Percentiles rank a stretch among this genome's conserved stretches.
phyloP scores from a whole-genome alignment of 2,113 vertebrate genomes.

The Mirza zaza region DNA sequence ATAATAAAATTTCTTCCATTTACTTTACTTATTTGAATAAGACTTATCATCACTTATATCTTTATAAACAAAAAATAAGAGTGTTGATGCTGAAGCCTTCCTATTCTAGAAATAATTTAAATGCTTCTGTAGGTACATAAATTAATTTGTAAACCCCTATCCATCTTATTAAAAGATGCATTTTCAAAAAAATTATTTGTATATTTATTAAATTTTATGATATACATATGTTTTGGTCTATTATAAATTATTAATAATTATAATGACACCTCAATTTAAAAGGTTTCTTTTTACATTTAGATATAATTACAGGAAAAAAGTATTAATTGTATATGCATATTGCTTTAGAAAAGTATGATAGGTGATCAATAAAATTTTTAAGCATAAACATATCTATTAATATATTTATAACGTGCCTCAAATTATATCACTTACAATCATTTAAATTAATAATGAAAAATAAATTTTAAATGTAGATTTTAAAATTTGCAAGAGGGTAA shows the following conservation, averaged over 20 bases:
- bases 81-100: background rate
- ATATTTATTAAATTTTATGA: background rate
- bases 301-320: background rate
- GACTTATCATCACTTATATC: background rate
- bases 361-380: background rate
- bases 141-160: background rate
- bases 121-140: background rate
- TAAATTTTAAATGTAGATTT: background rate
- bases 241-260: background rate
- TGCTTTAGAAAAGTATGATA: background rate
- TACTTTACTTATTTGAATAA: background rate
- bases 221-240: background rate
- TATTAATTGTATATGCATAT: background rate
- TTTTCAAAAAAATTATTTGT: conserved; percentile 6
- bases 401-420: background rate
- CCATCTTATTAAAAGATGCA: background rate
- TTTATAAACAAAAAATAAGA: conserved; percentile 39
- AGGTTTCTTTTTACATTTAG: background rate
- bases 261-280: background rate
- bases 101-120: conserved; percentile 28
- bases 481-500: background rate
- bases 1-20: background rate
- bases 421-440: background rate
- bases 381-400: background rate
- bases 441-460: conserved; percentile 24